Conservation (phyloP, 2,113 vertebrate genomes). For the Chloroceryle aenea region DNA sequence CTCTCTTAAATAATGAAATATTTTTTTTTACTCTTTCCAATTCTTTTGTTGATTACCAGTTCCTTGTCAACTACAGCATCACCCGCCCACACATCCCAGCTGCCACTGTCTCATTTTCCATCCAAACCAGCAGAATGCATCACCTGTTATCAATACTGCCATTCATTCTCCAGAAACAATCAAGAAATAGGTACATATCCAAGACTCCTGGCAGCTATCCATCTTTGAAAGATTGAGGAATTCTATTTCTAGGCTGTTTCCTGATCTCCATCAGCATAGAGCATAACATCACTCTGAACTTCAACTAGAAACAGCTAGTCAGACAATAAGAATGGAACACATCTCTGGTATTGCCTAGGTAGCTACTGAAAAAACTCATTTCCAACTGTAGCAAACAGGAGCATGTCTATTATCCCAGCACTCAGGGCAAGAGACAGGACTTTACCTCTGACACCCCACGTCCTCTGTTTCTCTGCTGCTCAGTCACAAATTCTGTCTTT, state of each 20-base stretch:
- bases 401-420: neutral
- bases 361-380: neutral
- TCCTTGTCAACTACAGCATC: slow-evolving; percentile 10
- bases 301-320: neutral
- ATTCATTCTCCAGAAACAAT: slow-evolving; percentile 6
- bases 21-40: neutral
- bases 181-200: neutral
- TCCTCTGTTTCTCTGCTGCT: neutral
- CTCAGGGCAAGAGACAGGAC: neutral
- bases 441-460: neutral
- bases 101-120: neutral
- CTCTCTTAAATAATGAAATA: neutral
- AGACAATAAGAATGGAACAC: neutral
- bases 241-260: neutral
- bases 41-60: slow-evolving; percentile 8
- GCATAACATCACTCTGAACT: neutral
- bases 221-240: neutral
- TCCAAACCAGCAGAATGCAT: slow-evolving; percentile 20
- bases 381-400: neutral
- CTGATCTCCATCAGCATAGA: neutral
- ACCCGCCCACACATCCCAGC: slow-evolving; percentile 14
- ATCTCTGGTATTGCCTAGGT: accelerated
- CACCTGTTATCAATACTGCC: slow-evolving; percentile 25
- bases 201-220: neutral
- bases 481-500: neutral